Percentiles rank a stretch among this genome's conserved stretches.
phyloP scores from a whole-genome alignment of 2,888 invertebrate genomes.

The Latrodectus hesperus region DNA sequence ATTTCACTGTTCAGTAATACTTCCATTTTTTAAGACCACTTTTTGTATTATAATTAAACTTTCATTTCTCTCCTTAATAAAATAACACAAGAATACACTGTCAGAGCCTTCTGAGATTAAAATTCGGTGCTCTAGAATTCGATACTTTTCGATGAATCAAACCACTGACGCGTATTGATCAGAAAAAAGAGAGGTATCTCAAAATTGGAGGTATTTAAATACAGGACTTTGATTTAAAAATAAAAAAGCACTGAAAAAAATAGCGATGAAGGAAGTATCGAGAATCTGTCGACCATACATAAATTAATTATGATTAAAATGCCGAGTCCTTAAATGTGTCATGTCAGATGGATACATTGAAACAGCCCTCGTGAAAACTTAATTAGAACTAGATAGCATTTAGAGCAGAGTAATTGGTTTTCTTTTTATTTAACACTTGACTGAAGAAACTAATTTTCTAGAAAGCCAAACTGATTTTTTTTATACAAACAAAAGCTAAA shows the following conservation, averaged over 20 bases:
- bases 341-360: background rate
- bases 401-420: background rate
- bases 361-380: background rate
- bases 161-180: background rate
- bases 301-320: slow-evolving; percentile 2
- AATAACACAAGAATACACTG: background rate
- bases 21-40: background rate
- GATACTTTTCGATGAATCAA: slow-evolving; percentile 1
- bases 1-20: background rate
- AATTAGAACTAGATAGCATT: slow-evolving; percentile 2
- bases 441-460: background rate
- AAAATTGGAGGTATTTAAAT: background rate
- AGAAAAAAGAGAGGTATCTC: background rate
- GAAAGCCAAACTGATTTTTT: background rate
- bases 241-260: background rate
- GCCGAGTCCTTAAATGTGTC: background rate
- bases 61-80: background rate
- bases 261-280: too few relatives aligned
- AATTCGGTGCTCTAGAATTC: background rate
- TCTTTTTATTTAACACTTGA: background rate
- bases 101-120: background rate
- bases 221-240: background rate
- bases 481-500: too few relatives aligned
- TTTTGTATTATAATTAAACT: background rate
- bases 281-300: background rate